Conservation (phyloP, 2,797 vertebrate genomes). For the Sebastolobus alascanus region DNA sequence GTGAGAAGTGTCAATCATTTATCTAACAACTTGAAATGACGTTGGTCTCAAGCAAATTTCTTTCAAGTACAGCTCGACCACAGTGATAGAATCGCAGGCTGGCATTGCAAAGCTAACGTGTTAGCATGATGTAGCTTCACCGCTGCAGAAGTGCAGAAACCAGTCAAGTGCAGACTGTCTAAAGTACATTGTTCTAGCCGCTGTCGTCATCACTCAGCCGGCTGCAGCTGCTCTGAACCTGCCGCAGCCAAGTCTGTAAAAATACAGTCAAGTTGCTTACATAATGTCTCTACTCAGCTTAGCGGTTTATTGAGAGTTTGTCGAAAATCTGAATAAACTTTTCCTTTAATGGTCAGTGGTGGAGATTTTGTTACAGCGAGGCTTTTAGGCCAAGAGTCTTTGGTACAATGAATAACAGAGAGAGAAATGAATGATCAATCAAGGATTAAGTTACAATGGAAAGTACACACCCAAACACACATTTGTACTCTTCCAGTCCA, state of each 20-base stretch:
- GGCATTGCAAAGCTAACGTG: background rate
- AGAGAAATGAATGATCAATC: background rate
- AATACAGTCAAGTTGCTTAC: background rate
- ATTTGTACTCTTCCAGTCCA: background rate
- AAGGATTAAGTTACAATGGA: background rate
- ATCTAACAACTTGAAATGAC: background rate
- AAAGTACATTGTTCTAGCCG: background rate
- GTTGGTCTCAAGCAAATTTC: background rate
- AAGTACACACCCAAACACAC: background rate
- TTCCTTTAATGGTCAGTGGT: background rate
- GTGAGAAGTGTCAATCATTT: background rate
- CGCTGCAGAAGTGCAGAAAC: background rate
- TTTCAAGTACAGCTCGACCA: background rate
- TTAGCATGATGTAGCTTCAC: background rate
- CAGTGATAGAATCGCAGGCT: background rate
- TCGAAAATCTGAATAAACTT: background rate
- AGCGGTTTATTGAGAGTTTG: slow-evolving; percentile 1
- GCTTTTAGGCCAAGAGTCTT: background rate
- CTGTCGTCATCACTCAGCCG: background rate
- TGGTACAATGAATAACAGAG: background rate
- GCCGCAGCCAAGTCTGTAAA: slow-evolving; percentile 17
- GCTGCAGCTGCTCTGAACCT: slow-evolving; percentile 27
- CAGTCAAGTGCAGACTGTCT: background rate
- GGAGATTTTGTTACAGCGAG: background rate
- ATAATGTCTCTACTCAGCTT: background rate